These are phyloP conservation scores for Peromyscus leucopus DNA, from an alignment of 2,113 vertebrate genomes.

Conservation along the genomic window DNA sequence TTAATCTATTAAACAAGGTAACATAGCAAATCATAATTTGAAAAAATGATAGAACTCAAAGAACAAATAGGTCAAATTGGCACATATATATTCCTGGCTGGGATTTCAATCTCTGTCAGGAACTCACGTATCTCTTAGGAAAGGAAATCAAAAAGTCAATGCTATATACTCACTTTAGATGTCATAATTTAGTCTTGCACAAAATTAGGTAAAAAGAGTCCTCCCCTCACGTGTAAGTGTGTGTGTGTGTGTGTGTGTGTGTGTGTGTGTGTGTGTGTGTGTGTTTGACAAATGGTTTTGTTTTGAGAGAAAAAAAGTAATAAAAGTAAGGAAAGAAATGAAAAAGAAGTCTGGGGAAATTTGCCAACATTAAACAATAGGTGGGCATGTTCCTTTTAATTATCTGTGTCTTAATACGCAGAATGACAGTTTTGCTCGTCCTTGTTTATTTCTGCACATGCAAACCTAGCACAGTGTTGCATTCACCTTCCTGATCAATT, in stretches of 20 bases:
- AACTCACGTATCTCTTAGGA: not conserved
- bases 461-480: not conserved
- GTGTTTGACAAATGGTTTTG: not conserved
- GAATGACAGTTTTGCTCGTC: not conserved
- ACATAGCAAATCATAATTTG: not conserved
- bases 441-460: not conserved
- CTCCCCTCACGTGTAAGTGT: not conserved
- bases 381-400: not conserved
- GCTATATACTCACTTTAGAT: no score
- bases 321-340: not conserved
- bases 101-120: not conserved
- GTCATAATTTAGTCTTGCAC: not conserved
- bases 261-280: not conserved
- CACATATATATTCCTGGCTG: not conserved
- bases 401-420: not conserved
- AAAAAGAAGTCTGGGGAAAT: not conserved
- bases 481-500: not conserved
- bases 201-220: not conserved
- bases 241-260: not conserved
- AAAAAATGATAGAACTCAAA: not conserved
- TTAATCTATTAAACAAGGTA: not conserved
- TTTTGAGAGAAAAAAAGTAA: not conserved
- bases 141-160: not conserved
- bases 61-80: not conserved
- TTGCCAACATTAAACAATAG: not conserved